These are phyloP conservation scores for Prionchulus punctatus DNA, from an alignment of 2,888 invertebrate genomes.

Conservation along the genomic window DNA sequence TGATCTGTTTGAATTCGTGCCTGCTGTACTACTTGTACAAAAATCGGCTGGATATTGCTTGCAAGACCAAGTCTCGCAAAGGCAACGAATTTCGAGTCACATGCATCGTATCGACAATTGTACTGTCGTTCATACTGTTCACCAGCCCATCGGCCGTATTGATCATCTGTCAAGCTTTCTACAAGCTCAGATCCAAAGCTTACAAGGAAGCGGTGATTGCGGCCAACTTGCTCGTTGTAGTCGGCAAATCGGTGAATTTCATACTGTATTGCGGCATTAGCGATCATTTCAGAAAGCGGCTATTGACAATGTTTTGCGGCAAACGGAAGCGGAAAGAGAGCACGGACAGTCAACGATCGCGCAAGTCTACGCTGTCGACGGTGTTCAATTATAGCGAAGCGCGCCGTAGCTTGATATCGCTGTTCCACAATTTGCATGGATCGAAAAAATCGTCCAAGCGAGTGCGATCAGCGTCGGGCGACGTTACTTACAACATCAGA, in stretches of 20 bases:
- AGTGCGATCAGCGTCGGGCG: too few species aligned
- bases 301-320: neutral
- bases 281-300: neutral
- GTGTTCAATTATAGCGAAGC: too few species aligned
- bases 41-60: neutral
- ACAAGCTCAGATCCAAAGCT: too few species aligned
- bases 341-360: too few species aligned
- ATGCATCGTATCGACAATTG: slow-evolving; percentile 18
- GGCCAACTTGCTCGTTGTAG: neutral
- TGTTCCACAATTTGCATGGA: too few species aligned
- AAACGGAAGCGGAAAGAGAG: too few species aligned
- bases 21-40: neutral
- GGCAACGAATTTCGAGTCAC: slow-evolving; percentile 20
- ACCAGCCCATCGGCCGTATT: slow-evolving; percentile 18
- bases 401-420: too few species aligned
- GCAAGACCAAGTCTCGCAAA: slow-evolving; percentile 7
- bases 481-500: too few species aligned
- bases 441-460: too few species aligned
- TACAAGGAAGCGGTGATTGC: neutral
- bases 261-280: neutral
- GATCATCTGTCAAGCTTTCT: too few species aligned
- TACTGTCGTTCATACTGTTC: slow-evolving; percentile 18
- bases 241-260: neutral
- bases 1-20: neutral
- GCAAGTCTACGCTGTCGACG: too few species aligned